These are phyloP conservation scores for Mythimna albipuncta DNA, from an alignment of 2,888 invertebrate species.

Conservation along the genomic window DNA sequence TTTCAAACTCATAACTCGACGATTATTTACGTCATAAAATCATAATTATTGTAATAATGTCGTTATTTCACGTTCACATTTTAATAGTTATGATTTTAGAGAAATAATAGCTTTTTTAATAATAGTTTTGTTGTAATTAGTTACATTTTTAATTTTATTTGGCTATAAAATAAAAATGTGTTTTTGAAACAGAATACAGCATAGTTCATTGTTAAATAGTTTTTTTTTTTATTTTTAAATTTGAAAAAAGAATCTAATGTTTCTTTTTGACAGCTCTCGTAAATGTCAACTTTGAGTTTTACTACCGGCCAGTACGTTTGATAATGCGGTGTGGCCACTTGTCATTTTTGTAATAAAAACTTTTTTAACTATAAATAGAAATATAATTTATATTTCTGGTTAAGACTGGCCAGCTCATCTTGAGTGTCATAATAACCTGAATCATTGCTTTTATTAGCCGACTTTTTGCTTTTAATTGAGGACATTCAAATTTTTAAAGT, in stretches of 20 bases:
- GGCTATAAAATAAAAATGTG: slow-evolving; percentile 25
- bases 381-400: slow-evolving; percentile 41
- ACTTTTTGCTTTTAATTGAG: slow-evolving; percentile 7
- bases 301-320: slow-evolving; percentile 41
- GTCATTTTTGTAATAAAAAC: slow-evolving; percentile 47
- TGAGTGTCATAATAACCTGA: slow-evolving; percentile 36
- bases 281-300: slow-evolving; percentile 47
- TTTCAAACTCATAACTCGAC: slow-evolving; percentile 45
- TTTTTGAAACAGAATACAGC: slow-evolving; percentile 27
- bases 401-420: slow-evolving; percentile 32
- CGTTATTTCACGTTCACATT: slow-evolving; percentile 48
- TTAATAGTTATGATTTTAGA: slow-evolving; percentile 37
- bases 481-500: not conserved
- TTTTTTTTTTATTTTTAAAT: slow-evolving; percentile 6
- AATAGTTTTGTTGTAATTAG: slow-evolving; percentile 50
- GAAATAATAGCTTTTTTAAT: slow-evolving; percentile 45
- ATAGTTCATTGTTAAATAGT: slow-evolving; percentile 38
- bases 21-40: slow-evolving; percentile 61
- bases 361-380: slow-evolving; percentile 44
- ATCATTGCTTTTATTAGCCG: slow-evolving; percentile 31
- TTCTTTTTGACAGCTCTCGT: slow-evolving; percentile 47
- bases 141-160: slow-evolving; percentile 36
- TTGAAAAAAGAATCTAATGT: slow-evolving; percentile 31
- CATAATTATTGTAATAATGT: slow-evolving; percentile 59
- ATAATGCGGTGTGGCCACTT: slow-evolving; percentile 38